A percentile compares a stretch with the other conserved stretches of the same genome.
Conservation (phyloP, 2,797 vertebrate genomes). For the Babyrousa celebensis region DNA sequence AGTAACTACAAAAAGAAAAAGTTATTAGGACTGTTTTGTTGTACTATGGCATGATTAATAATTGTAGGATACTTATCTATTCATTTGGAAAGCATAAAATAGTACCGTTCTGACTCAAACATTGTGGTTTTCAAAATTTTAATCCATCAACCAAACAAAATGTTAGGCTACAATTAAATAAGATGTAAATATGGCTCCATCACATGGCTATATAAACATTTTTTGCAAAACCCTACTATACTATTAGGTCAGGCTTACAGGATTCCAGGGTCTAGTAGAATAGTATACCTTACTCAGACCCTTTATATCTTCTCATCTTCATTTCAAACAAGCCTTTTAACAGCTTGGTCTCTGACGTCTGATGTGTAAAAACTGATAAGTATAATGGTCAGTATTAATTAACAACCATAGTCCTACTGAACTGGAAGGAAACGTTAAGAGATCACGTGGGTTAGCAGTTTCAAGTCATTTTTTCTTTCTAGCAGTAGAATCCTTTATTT, state of each 20-base stretch:
- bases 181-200: constrained; percentile 54
- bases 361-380: constrained; percentile 18
- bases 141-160: constrained; percentile 58
- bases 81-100: constrained; percentile 8
- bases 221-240: constrained; percentile 33
- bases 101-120: constrained; percentile 53
- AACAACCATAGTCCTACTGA: constrained; percentile 13
- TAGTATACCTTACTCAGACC: not conserved
- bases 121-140: not conserved
- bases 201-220: not conserved
- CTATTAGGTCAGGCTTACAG: not conserved
- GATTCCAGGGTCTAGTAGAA: not conserved
- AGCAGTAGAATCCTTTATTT: not conserved
- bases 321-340: constrained; percentile 66
- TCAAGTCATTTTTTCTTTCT: constrained; percentile 47
- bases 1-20: not conserved
- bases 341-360: not conserved
- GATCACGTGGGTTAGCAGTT: not conserved
- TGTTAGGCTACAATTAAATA: not conserved
- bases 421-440: not conserved
- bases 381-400: not conserved
- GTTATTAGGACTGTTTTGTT: constrained; percentile 26
- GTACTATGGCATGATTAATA: constrained; percentile 44
- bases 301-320: constrained; percentile 33
- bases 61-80: not conserved